Percentiles rank a stretch among this genome's conserved stretches.
Evolutionary conservation across 2,113 vertebrate species (phyloP).

Genomic region (Trichechus manatus): DNA sequence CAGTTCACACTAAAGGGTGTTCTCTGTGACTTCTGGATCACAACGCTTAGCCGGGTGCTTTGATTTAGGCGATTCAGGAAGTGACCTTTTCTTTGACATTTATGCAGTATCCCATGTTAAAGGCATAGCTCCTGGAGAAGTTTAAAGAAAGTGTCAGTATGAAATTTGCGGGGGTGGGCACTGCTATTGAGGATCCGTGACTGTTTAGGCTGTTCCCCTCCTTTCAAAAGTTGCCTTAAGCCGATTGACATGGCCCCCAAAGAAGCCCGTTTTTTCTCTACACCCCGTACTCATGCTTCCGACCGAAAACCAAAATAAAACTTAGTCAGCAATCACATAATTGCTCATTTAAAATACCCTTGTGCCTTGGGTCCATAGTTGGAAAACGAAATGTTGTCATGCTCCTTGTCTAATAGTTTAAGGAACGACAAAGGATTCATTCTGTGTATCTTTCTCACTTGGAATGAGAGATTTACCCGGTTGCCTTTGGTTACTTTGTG

Average conservation of each 20-base stretch:
- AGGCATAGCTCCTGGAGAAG: neutral
- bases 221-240: neutral
- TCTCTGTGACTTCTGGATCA: neutral
- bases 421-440: neutral
- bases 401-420: neutral
- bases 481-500: neutral
- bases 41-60: neutral
- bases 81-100: neutral
- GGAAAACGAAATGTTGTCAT: neutral
- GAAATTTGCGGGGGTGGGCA: neutral
- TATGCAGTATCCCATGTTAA: neutral
- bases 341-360: neutral
- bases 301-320: neutral
- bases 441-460: neutral
- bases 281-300: fast-evolving
- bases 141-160: neutral
- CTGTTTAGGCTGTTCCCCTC: neutral
- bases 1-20: neutral
- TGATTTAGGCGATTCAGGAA: slow-evolving; percentile 11
- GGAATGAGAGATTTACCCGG: neutral
- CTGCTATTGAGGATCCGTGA: neutral
- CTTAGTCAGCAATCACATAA: neutral
- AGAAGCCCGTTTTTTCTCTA: neutral
- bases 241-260: too few relatives aligned
- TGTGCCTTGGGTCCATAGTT: neutral